Percentiles rank a stretch among this genome's conserved stretches.
Evolutionary conservation across 2,113 vertebrate species (phyloP).

Genomic region (Trematomus loennbergii): DNA sequence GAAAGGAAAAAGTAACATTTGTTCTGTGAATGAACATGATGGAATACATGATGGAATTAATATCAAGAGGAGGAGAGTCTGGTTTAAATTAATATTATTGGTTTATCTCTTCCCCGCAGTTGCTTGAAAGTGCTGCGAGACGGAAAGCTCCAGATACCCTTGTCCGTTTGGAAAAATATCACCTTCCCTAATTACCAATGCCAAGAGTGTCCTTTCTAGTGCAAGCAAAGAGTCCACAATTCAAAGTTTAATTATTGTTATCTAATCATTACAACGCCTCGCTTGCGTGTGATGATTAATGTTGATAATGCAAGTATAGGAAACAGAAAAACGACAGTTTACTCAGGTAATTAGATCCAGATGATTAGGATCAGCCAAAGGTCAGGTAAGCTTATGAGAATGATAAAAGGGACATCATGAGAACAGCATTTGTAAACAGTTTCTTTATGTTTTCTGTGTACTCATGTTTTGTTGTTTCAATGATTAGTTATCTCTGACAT

Average conservation of each 20-base stretch:
- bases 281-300: slow-evolving; percentile 65
- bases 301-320: slow-evolving; percentile 47
- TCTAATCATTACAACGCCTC: slow-evolving; percentile 61
- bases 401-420: slow-evolving; percentile 42
- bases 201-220: slow-evolving; percentile 29
- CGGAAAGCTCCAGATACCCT: slow-evolving; percentile 17
- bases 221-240: slow-evolving; percentile 52
- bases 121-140: neutral
- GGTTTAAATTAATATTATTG: neutral
- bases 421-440: slow-evolving; percentile 26
- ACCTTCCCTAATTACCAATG: slow-evolving; percentile 56
- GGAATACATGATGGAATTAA: neutral
- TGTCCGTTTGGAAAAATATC: slow-evolving; percentile 49
- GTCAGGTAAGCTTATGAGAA: slow-evolving; percentile 60
- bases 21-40: neutral
- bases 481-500: slow-evolving; percentile 33
- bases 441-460: slow-evolving; percentile 12
- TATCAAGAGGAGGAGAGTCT: neutral
- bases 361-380: slow-evolving; percentile 71
- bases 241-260: slow-evolving; percentile 71
- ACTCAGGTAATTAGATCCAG: slow-evolving; percentile 74
- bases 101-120: neutral
- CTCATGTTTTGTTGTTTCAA: neutral
- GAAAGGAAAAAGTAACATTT: too few relatives aligned
- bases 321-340: slow-evolving; percentile 59